Conservation (phyloP, 1,140 invertebrate genomes). For the Amyelois transitella region DNA sequence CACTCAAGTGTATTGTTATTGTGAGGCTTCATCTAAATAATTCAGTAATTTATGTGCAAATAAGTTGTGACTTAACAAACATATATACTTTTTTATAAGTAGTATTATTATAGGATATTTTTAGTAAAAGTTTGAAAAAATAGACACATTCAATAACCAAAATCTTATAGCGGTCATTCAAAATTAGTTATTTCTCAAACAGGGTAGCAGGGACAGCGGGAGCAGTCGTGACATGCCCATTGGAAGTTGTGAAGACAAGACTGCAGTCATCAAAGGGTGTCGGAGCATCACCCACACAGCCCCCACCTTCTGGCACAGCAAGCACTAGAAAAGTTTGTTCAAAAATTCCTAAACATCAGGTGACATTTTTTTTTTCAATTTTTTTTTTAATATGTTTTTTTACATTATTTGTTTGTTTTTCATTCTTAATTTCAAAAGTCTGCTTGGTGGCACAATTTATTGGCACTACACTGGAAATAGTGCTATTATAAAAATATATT, state of each 20-base stretch:
- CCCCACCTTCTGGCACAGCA: conserved; percentile 49
- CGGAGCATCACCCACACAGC: conserved; percentile 73
- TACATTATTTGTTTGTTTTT: neutral
- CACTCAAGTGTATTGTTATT: no score
- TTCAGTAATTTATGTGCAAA: no score
- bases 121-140: no score
- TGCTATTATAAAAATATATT: no score
- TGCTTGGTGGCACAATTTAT: neutral
- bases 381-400: neutral
- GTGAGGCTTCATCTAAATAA: no score
- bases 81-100: no score
- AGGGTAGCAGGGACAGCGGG: conserved; percentile 96
- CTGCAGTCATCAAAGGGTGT: conserved; percentile 92
- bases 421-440: neutral
- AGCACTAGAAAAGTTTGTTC: conserved; percentile 53
- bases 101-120: no score
- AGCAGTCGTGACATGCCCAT: conserved; percentile 96
- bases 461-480: no score
- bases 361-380: conserved; percentile 13
- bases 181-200: conserved; percentile 11
- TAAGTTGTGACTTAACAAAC: no score
- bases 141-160: no score
- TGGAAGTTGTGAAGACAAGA: conserved; percentile 99
- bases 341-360: conserved; percentile 64
- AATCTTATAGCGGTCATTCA: no score